Conservation (phyloP, 1,140 invertebrate genomes). For the Drosophila teissieri region DNA sequence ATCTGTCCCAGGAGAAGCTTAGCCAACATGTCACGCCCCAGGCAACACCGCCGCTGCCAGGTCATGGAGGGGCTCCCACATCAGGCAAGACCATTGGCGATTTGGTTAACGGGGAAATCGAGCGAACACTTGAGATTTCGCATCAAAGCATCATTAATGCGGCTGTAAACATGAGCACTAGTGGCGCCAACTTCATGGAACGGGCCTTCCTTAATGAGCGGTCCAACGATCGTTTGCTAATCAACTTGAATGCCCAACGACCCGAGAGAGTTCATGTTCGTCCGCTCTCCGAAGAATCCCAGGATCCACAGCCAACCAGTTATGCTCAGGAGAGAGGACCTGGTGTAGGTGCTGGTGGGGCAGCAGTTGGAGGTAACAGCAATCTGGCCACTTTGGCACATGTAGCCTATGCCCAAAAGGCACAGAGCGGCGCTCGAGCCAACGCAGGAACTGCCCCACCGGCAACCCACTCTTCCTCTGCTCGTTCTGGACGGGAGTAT, state of each 20-base stretch:
- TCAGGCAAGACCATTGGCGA: slow-evolving; percentile 92
- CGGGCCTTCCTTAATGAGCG: slow-evolving; percentile 66
- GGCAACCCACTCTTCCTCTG: slow-evolving; percentile 1
- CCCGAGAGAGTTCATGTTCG: slow-evolving; percentile 86
- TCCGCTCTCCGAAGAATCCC: slow-evolving; percentile 68
- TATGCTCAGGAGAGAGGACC: slow-evolving; percentile 50
- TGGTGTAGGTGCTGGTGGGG: not conserved
- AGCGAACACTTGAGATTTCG: slow-evolving; percentile 93
- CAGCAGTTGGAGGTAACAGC: slow-evolving; percentile 83
- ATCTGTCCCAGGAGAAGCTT: slow-evolving; percentile 90
- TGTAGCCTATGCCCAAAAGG: slow-evolving; percentile 85
- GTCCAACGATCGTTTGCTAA: slow-evolving; percentile 81
- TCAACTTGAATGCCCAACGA: slow-evolving; percentile 86
- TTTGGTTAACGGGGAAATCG: slow-evolving; percentile 94
- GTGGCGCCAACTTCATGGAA: slow-evolving; percentile 68
- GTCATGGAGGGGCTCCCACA: slow-evolving; percentile 68
- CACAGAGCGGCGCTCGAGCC: slow-evolving; percentile 28
- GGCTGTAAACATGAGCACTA: slow-evolving; percentile 92
- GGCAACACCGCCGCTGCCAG: slow-evolving; percentile 49
- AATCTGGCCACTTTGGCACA: slow-evolving; percentile 88
- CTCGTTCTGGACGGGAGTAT: slow-evolving; percentile 68
- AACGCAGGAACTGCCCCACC: slow-evolving; percentile 27
- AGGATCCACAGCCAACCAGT: slow-evolving; percentile 59
- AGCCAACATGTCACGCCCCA: slow-evolving; percentile 84
- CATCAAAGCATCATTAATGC: slow-evolving; percentile 94